phyloP scores from a whole-genome alignment of 2,797 vertebrate genomes.

The Gadopsis bispinosus region DNA sequence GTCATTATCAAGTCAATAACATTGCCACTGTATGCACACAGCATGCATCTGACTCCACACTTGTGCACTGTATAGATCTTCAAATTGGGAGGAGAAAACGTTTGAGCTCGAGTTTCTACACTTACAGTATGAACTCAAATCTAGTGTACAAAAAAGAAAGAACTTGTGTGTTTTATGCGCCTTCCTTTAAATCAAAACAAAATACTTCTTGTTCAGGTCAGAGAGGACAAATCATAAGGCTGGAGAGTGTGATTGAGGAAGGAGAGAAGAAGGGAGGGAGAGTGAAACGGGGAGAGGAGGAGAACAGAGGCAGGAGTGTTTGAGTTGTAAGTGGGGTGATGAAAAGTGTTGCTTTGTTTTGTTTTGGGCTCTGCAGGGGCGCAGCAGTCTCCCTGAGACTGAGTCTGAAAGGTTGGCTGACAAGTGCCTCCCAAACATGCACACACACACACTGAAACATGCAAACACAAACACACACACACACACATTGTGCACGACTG shows the following conservation, averaged over 20 bases:
- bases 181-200: slow-evolving; percentile 61
- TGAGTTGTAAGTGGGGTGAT: slow-evolving; percentile 75
- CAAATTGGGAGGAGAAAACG: slow-evolving; percentile 32
- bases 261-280: slow-evolving; percentile 16
- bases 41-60: slow-evolving; percentile 35
- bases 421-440: slow-evolving; percentile 63
- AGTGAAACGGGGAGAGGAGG: slow-evolving; percentile 31
- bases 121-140: slow-evolving; percentile 40
- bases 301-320: slow-evolving; percentile 60
- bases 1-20: slow-evolving; percentile 76
- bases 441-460: slow-evolving; percentile 22
- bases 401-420: slow-evolving; percentile 72
- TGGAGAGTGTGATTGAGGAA: slow-evolving; percentile 61
- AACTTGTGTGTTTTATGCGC: slow-evolving; percentile 15
- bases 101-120: slow-evolving; percentile 21
- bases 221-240: slow-evolving; percentile 62
- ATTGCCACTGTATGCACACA: slow-evolving; percentile 32
- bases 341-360: slow-evolving; percentile 70
- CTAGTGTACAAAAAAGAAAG: slow-evolving; percentile 3
- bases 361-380: slow-evolving; percentile 61
- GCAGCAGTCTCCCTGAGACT: slow-evolving; percentile 61
- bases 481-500: slow-evolving; percentile 18
- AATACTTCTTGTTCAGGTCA: slow-evolving; percentile 65
- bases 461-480: slow-evolving; percentile 1
- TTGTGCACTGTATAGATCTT: slow-evolving; percentile 45